Conservation (phyloP, 2,888 invertebrate species). For the Drosophila monieri region DNA sequence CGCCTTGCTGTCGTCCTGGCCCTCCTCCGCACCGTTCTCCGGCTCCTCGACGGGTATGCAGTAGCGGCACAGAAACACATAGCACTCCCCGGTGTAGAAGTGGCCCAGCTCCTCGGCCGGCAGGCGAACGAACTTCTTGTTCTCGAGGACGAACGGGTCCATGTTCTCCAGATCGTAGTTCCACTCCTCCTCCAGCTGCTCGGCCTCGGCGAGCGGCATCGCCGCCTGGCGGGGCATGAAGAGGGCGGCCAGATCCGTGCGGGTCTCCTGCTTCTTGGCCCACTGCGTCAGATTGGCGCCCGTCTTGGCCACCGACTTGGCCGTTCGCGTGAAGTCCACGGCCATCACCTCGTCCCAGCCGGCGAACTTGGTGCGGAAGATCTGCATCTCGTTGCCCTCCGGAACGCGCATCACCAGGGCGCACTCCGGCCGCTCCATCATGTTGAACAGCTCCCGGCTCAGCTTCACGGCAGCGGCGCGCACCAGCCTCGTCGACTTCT, state of each 20-base stretch:
- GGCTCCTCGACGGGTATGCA: constrained; percentile 91
- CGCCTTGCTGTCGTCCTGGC: constrained; percentile 12
- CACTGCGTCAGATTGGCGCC: constrained; percentile 97
- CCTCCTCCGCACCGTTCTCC: constrained; percentile 85
- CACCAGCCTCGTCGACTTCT: constrained; percentile 97
- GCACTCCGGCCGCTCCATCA: constrained; percentile 95
- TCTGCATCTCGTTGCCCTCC: constrained; percentile 95
- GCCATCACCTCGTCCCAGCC: constrained; percentile 99
- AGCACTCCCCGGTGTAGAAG: constrained; percentile 97
- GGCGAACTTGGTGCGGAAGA: constrained; percentile 98
- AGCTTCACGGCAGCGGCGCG: constrained; percentile 98
- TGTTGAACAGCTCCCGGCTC: constrained; percentile 97
- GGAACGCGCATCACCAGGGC: constrained; percentile 95
- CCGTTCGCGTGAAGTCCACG: constrained; percentile 99
- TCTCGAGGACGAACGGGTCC: constrained; percentile 98
- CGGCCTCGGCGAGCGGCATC: constrained; percentile 93
- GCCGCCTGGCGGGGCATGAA: constrained; percentile 97
- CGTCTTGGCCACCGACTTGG: constrained; percentile 97
- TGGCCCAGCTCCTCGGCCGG: constrained; percentile 96
- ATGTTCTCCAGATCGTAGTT: constrained; percentile 99
- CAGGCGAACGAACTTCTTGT: constrained; percentile 97
- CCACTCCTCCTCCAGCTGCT: constrained; percentile 96
- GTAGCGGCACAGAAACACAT: constrained; percentile 98
- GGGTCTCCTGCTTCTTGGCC: constrained; percentile 95
- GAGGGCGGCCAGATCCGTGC: constrained; percentile 96